Base-by-base conservation (phyloP, 1,140 invertebrate species). In the Wasmannia auropunctata region DNA sequence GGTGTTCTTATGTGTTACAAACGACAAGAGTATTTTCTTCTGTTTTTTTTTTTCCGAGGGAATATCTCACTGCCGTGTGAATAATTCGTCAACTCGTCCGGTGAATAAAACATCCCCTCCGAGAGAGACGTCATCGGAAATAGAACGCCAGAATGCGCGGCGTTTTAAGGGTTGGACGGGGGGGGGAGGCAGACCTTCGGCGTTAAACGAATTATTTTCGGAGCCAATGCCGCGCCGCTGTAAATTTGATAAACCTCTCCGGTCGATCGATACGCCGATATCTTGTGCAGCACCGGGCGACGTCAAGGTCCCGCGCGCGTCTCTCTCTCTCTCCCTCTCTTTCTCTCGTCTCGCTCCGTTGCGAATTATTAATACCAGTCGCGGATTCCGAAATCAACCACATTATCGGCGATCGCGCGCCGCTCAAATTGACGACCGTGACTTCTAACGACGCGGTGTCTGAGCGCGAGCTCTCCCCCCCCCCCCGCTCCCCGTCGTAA, bases 141-240 rank as follows among this genome's bases (percentile, higher is more conserved):
- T 43, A 49, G 75, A 79, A 51, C 28, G n/a, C 51, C 37, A 4
- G 14, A 49, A n/a, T 56, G 34, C 65, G 25, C 37, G 11, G 25
- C 37, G 11, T 58, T 79, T 79, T 16, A 49, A n/a, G n/a, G n/a
- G n/a, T n/a, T n/a, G n/a, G 22, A 11, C 72, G 72, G 10, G 51
- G 54, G 43, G 62, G n/a, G 25, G 19, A 11, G 54, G 46, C 76
- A 25, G 43, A 70, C 37, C 63, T 70, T 70, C 65, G 60, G 43
- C 79, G 65, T 72, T 81, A 81, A 81, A 70, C 37, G 67, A 83
- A 83, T 83, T 83, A 83, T 74, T 74, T 74, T 83, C 51, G 25
- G 43, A 83, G 14, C 37, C 58, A 49, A 79, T 79, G 58, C 60
- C 14, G 34, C n/a, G 34, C n/a, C 67, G 49, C n/a, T 83, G 37